Evolutionary conservation across 1,140 invertebrate genomes (phyloP).

Genomic region (Chrysoperla carnea): DNA sequence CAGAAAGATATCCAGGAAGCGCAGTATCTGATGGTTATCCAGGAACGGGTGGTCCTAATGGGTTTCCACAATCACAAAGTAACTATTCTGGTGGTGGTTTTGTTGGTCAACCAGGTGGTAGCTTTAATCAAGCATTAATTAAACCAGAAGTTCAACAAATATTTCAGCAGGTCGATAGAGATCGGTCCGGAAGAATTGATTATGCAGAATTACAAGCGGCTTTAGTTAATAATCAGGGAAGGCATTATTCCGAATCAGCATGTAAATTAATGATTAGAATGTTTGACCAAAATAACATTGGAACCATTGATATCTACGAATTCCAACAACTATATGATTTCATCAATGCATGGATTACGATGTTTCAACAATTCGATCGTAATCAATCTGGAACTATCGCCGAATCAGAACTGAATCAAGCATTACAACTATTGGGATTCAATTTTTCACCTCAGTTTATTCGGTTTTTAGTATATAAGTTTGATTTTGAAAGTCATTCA

Average conservation of each 20-base stretch:
- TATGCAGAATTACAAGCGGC: slow-evolving; percentile 61
- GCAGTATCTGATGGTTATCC: too few relatives aligned
- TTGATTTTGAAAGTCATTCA: slow-evolving; percentile 36
- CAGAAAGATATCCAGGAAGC: too few relatives aligned
- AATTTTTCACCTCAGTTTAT: slow-evolving; percentile 63
- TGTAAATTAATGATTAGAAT: slow-evolving; percentile 85
- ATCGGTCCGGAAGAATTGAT: slow-evolving; percentile 66
- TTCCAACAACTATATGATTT: slow-evolving; percentile 79
- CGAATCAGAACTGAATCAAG: slow-evolving; percentile 53
- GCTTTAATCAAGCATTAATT: slow-evolving; percentile 8
- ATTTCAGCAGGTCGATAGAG: slow-evolving; percentile 67
- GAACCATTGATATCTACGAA: slow-evolving; percentile 74
- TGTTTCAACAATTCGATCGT: slow-evolving; percentile 65
- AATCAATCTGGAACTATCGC: slow-evolving; percentile 74
- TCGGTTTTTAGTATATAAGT: slow-evolving; percentile 48
- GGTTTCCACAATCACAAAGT: not conserved
- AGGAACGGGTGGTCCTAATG: not conserved
- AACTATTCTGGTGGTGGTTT: not conserved
- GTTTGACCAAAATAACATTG: slow-evolving; percentile 72
- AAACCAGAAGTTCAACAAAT: slow-evolving; percentile 56
- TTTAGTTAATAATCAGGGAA: slow-evolving; percentile 71
- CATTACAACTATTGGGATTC: slow-evolving; percentile 78
- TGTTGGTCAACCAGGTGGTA: not conserved
- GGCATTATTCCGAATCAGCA: slow-evolving; percentile 66
- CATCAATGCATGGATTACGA: slow-evolving; percentile 71